Base-by-base conservation (phyloP, 2,888 invertebrate genomes). In the Athetis lepigone region DNA sequence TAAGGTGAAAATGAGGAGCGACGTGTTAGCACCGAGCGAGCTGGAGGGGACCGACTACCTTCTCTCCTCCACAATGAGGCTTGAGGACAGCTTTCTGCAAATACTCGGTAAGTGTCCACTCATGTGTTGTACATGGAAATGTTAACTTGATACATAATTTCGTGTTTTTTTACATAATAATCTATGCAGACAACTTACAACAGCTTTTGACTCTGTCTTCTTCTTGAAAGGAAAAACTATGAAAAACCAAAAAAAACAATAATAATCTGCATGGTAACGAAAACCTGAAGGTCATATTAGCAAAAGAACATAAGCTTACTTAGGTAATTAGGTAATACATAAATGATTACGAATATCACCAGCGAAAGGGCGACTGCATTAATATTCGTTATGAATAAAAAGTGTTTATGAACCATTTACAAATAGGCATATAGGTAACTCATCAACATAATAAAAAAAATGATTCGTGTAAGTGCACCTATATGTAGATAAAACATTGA, bases 31-130 rank as follows among this genome's bases (percentile, higher is more conserved):
- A 68, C 95, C 95, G 50, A 94, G 93, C 75, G 96, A 96, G 90
- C 89, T 96, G 84, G 96, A 96, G 87, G 96, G 96, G 78, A 95
- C 96, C 5, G 96, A 96, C 85, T 96, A 96, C 87, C 92, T 96
- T 70, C 92, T 96, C 65, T 96, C 96, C 76, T 96, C 96, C 71
- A 96, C 96, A 16, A 96, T 96, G 89, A 91, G 96, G 82, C 85
- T 96, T 60, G 96, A 96, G 80, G 96, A 96, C 77, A 95, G 94
- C 84, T 96, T 96, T 88, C 95, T 96, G 84, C 96, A 96, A 89
- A 95, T 96, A 83, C 91, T 96, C 43, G 96, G 96, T 96, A 84
- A 96, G 96, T 95, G 46, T 4, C 4, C 46, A 43, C 42, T 60
- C 52, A 18, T n/a, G n/a, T n/a, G n/a, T n/a, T n/a, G n/a, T 56